Evolutionary conservation across 1,140 invertebrate genomes (phyloP).

Genomic region (Cataglyphis hispanica): DNA sequence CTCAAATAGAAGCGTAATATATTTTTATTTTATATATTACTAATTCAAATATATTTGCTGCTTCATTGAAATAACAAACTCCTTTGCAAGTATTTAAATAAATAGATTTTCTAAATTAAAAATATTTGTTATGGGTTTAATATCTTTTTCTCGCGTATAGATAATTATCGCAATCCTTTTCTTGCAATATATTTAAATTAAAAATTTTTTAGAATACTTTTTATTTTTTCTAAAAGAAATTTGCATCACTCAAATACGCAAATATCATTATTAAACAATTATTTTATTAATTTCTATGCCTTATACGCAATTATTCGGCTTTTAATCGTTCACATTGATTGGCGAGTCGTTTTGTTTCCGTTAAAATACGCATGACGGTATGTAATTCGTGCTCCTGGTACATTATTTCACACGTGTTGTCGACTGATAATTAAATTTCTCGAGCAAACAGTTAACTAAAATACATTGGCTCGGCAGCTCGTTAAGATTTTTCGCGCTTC

Average conservation of each 20-base stretch:
- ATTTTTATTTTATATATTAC: too few species aligned
- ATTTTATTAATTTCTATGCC: background rate
- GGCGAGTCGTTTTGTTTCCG: too few species aligned
- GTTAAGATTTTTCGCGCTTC: conserved; percentile 59
- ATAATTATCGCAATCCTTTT: background rate
- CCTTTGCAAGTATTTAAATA: too few species aligned
- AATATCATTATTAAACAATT: background rate
- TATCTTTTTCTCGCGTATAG: too few species aligned
- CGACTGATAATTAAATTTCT: conserved; percentile 45
- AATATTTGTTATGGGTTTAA: too few species aligned
- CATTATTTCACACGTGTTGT: conserved; percentile 23
- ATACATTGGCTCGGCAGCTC: conserved; percentile 21
- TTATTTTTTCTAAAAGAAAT: too few species aligned
- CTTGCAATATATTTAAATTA: background rate
- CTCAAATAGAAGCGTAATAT: too few species aligned
- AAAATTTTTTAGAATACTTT: too few species aligned
- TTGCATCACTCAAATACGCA: background rate
- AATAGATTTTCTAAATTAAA: too few species aligned
- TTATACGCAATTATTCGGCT: background rate
- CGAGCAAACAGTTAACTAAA: conserved; percentile 33
- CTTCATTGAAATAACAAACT: too few species aligned
- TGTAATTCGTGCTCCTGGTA: background rate
- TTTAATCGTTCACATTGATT: background rate
- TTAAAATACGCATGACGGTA: background rate
- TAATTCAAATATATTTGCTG: too few species aligned